A percentile compares a stretch with the other conserved stretches of the same genome.
Evolutionary conservation across 2,797 vertebrate genomes (phyloP).

Genomic region (Argya squamiceps): DNA sequence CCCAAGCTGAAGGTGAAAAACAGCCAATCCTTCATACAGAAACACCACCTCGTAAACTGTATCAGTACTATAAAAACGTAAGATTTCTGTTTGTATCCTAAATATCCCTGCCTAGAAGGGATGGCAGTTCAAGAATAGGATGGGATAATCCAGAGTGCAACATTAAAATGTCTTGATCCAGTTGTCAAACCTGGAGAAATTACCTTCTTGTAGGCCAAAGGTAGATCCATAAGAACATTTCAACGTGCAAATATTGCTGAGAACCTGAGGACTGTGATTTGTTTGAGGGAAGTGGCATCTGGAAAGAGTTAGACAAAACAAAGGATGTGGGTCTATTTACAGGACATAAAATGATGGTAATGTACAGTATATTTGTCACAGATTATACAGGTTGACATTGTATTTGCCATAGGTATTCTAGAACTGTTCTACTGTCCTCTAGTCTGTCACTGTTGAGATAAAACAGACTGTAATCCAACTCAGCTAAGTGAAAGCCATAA

Average conservation of each 20-base stretch:
- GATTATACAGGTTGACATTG: background rate
- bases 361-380: background rate
- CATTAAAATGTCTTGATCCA: fast-evolving
- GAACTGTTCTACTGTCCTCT: background rate
- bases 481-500: background rate
- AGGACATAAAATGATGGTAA: background rate
- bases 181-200: background rate
- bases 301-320: background rate
- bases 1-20: background rate
- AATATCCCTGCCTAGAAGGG: background rate
- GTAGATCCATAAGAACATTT: background rate
- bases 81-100: background rate
- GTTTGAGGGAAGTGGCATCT: background rate
- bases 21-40: fast-evolving
- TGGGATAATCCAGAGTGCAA: background rate
- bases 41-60: background rate
- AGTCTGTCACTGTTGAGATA: background rate
- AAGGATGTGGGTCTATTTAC: background rate
- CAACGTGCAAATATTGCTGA: background rate
- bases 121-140: background rate
- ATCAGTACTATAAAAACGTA: background rate
- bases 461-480: background rate
- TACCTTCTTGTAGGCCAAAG: background rate
- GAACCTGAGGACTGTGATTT: background rate
- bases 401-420: background rate